Evolutionary conservation across 2,797 vertebrate species (phyloP), one percentile per base, ranked within the genome.

Genomic region (Phataginus tetradactyla): DNA sequence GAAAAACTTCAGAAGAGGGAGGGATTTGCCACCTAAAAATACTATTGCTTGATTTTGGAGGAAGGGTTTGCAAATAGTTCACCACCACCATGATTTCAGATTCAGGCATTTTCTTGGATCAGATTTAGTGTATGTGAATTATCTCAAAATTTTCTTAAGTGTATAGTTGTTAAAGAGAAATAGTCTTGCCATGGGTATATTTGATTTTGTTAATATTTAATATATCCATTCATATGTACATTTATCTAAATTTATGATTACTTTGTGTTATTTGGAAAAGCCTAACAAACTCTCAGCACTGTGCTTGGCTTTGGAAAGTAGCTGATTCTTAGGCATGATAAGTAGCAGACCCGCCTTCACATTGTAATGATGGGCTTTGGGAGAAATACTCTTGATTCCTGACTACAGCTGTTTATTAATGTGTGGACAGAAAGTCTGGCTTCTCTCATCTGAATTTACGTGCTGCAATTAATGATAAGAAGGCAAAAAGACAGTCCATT

Each of bases 51-150:
- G 23, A 92, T 92, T 91, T 83, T n/a, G 27, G 23, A 51, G 17
- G n/a, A 4, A 93, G 5, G 7, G 6, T 90, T 81, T 88, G 25
- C 59, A 92, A 89, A 72, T 49, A 96, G 20, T 91, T 72, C 39
- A 91, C 45, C 9, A 79, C n/a, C 63, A 61, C 18, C 34, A 91
- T 55, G 21, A 94, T 75, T 92, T 95, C 90, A 75, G 57, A 95
- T 66, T 77, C 21, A 57, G 20, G 34, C 8, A 78, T 84, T 91
- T 78, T 96, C 79, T 96, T 90, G 27, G 34, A 86, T 92, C 42
- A 53, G 13, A 79, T 93, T 80, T 95, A 66, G 78, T 72, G 29
- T 29, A 79, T 81, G 45, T 78, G 20, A 37, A 77, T 72, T 95
- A 79, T 12, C 8, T 84, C 34, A 80, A 81, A 5, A 17, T 80